Conservation (phyloP, 2,113 vertebrate genomes). For the Asarcornis scutulata region DNA sequence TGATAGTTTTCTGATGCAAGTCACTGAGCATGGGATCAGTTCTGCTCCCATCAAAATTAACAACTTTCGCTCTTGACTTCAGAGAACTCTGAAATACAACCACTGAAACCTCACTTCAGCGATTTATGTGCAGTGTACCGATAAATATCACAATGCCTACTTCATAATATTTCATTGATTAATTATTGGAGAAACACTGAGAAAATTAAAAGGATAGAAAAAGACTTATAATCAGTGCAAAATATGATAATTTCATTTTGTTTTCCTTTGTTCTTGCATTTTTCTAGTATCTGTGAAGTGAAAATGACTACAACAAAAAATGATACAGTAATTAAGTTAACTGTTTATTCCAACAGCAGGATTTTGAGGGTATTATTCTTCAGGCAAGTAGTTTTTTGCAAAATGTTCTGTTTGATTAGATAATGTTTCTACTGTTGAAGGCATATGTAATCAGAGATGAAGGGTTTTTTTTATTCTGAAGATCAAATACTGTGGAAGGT, state of each 20-base stretch:
- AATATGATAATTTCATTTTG: neutral
- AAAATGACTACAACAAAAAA: neutral
- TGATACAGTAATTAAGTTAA: neutral
- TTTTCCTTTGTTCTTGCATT: neutral
- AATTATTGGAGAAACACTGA: neutral
- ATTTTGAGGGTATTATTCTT: neutral
- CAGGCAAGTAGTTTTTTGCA: neutral
- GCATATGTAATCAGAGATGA: neutral
- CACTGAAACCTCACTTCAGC: neutral
- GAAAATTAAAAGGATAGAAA: neutral
- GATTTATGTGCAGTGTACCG: neutral
- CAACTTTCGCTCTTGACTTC: neutral
- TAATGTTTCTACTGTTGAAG: neutral
- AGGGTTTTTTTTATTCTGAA: neutral
- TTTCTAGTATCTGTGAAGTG: neutral
- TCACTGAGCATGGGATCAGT: neutral
- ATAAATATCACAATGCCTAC: neutral
- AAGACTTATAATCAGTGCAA: neutral
- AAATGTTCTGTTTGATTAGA: neutral
- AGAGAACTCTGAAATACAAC: neutral
- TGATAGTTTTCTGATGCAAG: conserved; percentile 27
- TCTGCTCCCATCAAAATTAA: conserved; percentile 7
- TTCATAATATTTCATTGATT: neutral
- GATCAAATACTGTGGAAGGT: neutral
- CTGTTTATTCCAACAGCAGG: neutral